A percentile compares a stretch with the other conserved stretches of the same genome.
These are phyloP conservation scores for Sardinella longiceps DNA, from an alignment of 2,797 vertebrate genomes.

Conservation along the genomic window DNA sequence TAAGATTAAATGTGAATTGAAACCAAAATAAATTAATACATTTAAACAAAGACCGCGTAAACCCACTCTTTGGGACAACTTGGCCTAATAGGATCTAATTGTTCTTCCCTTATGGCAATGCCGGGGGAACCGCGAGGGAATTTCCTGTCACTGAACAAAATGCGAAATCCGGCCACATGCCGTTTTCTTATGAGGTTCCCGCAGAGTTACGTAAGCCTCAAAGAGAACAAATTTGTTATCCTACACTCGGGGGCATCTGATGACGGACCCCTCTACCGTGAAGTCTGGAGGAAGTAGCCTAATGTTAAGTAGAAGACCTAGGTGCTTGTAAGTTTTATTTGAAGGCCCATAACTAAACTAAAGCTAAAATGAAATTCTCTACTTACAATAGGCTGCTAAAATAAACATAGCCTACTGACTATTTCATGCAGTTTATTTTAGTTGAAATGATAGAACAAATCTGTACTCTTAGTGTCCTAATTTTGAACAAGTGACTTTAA, in stretches of 20 bases:
- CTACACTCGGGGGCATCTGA: conserved; percentile 75
- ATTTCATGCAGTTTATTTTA: no score
- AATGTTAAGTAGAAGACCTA: no score
- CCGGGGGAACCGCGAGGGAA: conserved; percentile 43
- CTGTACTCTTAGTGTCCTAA: no score
- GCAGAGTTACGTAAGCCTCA: conserved; percentile 73
- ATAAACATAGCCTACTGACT: no score
- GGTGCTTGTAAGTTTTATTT: no score
- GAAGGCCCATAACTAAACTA: no score
- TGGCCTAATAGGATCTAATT: not conserved
- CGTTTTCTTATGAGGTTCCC: conserved; percentile 60
- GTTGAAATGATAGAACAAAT: no score
- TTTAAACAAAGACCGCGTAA: not conserved
- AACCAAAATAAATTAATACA: not conserved
- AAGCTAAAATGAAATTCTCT: no score
- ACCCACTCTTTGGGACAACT: not conserved
- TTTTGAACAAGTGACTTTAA: no score
- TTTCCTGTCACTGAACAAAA: conserved; percentile 55
- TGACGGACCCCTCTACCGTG: conserved; percentile 76
- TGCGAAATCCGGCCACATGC: conserved; percentile 61
- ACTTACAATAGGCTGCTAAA: no score
- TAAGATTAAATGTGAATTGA: not conserved
- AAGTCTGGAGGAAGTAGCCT: conserved; percentile 62
- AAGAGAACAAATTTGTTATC: conserved; percentile 78
- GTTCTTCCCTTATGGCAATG: not conserved